Conservation (phyloP, 2,888 invertebrate species). For the Caenorhabditis becei region DNA sequence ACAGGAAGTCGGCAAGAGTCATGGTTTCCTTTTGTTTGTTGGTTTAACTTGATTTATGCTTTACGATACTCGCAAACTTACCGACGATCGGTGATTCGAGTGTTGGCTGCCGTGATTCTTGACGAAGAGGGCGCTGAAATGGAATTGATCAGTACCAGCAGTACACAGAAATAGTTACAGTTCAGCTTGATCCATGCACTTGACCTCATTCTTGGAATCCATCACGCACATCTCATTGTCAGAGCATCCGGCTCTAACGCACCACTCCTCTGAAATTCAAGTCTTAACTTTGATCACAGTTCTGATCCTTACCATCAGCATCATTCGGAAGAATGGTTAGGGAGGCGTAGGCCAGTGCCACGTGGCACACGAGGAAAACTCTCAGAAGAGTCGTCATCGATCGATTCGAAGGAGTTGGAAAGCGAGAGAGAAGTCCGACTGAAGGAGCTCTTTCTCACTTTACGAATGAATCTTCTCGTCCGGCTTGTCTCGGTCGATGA, state of each 20-base stretch:
- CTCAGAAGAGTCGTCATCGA: conserved; percentile 18
- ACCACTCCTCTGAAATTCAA: conserved; percentile 62
- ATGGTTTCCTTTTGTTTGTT: conserved; percentile 11
- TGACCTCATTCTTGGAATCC: conserved; percentile 53
- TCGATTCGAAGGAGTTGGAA: background rate
- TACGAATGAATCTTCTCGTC: conserved; percentile 17
- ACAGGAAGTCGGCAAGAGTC: background rate
- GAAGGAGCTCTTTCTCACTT: conserved; percentile 7
- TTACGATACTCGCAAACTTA: background rate
- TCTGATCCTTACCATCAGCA: conserved; percentile 35
- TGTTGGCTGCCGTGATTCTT: conserved; percentile 45
- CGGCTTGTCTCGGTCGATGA: background rate
- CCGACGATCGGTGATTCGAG: background rate
- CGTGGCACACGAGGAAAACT: conserved; percentile 40
- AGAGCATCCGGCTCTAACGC: conserved; percentile 58
- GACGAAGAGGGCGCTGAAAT: conserved; percentile 49
- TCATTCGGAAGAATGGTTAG: conserved; percentile 46
- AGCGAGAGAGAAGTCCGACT: background rate
- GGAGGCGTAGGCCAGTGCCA: conserved; percentile 25
- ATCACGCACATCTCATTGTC: conserved; percentile 67
- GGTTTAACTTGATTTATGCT: conserved; percentile 19
- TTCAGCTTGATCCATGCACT: conserved; percentile 62
- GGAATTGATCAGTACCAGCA: too few relatives aligned
- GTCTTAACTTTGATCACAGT: background rate
- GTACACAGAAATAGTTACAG: conserved; percentile 41